Base-by-base conservation (phyloP, 1,140 invertebrate species). In the Macrocentrus cingulum region DNA sequence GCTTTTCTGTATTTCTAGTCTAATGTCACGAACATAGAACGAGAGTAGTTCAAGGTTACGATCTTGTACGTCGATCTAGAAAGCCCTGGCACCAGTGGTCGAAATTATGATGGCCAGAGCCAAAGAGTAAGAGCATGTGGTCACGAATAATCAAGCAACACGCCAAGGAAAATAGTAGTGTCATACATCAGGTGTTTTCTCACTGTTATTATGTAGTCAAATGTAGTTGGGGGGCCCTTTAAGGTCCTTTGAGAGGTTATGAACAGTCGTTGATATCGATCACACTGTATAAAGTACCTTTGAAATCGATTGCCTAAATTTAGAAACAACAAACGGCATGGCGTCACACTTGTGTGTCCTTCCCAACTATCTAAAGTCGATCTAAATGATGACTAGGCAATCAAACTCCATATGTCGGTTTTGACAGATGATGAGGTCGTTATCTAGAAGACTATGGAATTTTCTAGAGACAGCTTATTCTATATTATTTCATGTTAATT, bases 41-140 rank as follows among this genome's bases (percentile, higher is more conserved):
- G 25, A 34, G 15, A 49, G n/a, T 36, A 49, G 46, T 49, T 49
- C 46, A 49, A 49, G 46, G 46, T 13, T 34, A 49, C 45, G 46
- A 15, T 49, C 46, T 49, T 13, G n/a, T 34, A 32, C 36, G 36
- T 39, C 36, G 25, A 34, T 49, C 13, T 32, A 34, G 23, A 22
- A 32, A 49, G n/a, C 23, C 25, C 36, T 39, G 36, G 36, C 25
- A 22, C 25, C 9, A 49, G 45, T 23, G 45, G 23, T 48, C 11
- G 22, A 48, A 48, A 48, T 39, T 39, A 39, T 39, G 36, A 15
- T 39, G 19, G 46, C 11, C 11, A 36, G 42, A 51, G 29, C 15
- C 8, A 19, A 18, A 44, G n/a, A 44, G 18, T 18, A 20, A 44
- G 18, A 44, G 16, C 7, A 18, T 44, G 1, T 20, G 22, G 41